These are phyloP conservation scores for Laupala kohalensis DNA, from an alignment of 1,140 invertebrate genomes.

Conservation along the genomic window DNA sequence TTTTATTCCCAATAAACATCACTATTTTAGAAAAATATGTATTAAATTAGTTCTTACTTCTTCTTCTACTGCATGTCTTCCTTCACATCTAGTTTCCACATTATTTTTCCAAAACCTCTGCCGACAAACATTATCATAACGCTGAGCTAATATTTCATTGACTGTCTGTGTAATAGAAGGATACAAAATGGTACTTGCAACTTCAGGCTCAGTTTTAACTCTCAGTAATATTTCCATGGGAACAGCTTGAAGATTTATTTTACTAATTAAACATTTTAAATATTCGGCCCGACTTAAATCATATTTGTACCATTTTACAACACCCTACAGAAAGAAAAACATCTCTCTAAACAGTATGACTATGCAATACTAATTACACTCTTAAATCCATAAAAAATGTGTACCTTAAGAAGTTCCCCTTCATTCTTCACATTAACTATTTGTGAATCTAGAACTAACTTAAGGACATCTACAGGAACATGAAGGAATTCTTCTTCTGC, in stretches of 20 bases:
- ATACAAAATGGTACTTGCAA: background rate
- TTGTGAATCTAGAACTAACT: constrained; percentile 19
- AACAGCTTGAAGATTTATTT: constrained; percentile 13
- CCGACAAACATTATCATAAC: background rate
- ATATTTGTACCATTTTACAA: constrained; percentile 14
- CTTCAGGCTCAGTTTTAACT: constrained; percentile 1
- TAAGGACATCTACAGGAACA: constrained; percentile 33
- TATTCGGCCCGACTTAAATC: constrained; percentile 9
- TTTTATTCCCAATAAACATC: background rate
- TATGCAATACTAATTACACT: too few relatives aligned
- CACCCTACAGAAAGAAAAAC: constrained; percentile 5
- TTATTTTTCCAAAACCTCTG: background rate
- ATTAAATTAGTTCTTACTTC: constrained; percentile 12
- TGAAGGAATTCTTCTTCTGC: constrained; percentile 40
- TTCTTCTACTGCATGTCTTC: constrained; percentile 8
- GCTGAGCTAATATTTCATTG: background rate
- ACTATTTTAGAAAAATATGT: background rate
- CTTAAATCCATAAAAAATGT: background rate
- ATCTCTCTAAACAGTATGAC: background rate
- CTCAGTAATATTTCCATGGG: constrained; percentile 13
- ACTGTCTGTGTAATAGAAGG: constrained; percentile 2
- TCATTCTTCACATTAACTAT: constrained; percentile 22
- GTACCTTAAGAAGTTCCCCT: constrained; percentile 22
- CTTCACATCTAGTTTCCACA: background rate
- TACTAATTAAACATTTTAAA: constrained; percentile 10